phyloP scores from a whole-genome alignment of 2,113 vertebrate genomes.

The Papio anubis region DNA sequence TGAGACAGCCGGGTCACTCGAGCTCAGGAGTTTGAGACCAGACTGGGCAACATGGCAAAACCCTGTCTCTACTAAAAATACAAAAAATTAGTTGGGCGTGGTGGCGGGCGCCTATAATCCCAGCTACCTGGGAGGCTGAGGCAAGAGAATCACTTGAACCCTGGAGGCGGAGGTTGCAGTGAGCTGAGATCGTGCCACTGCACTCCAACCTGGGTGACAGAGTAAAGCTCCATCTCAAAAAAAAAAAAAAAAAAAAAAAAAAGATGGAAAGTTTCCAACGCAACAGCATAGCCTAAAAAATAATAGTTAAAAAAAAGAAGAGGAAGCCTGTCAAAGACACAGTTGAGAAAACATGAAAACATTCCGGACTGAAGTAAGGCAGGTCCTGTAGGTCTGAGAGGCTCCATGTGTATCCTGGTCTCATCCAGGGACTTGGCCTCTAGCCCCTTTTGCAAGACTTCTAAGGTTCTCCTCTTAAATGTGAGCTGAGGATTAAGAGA shows the following conservation, averaged over 20 bases:
- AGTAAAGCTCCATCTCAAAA: too few relatives aligned
- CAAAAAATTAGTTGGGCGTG: too few relatives aligned
- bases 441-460: neutral
- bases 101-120: too few relatives aligned
- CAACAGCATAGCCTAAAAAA: neutral
- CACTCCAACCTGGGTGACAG: too few relatives aligned
- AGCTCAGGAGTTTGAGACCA: too few relatives aligned
- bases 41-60: too few relatives aligned
- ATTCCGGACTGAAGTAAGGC: neutral
- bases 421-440: fast-evolving
- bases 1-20: too few relatives aligned
- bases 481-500: neutral
- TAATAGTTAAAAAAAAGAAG: neutral
- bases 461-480: neutral
- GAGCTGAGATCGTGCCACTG: too few relatives aligned
- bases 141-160: too few relatives aligned
- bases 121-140: too few relatives aligned
- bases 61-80: too few relatives aligned
- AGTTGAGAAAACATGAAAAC: neutral
- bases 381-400: neutral
- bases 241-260: neutral
- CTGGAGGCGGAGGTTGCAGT: too few relatives aligned
- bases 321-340: neutral
- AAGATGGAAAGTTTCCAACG: neutral
- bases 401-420: neutral